Evolutionary conservation across 1,140 invertebrate genomes (phyloP).

Genomic region (Ditylenchus dipsaci): DNA sequence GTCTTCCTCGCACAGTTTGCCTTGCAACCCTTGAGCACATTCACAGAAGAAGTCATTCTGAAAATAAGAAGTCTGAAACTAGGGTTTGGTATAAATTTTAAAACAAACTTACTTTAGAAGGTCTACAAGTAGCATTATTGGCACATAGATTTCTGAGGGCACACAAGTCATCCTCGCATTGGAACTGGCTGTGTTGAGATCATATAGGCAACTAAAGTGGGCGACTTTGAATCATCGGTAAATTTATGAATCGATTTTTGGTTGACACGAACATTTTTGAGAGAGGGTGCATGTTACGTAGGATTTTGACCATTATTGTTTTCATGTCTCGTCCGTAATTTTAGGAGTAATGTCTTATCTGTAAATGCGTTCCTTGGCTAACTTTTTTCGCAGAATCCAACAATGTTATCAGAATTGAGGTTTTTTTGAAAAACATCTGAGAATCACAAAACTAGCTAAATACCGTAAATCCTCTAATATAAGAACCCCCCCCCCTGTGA

Average conservation of each 20-base stretch:
- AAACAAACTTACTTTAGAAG: conserved; percentile 9
- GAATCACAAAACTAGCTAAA: too few species aligned
- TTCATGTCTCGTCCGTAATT: too few species aligned
- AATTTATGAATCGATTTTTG: background rate
- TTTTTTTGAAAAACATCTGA: too few species aligned
- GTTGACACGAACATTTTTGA: background rate
- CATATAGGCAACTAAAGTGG: conserved; percentile 1
- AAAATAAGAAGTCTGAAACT: background rate
- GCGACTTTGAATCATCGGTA: too few species aligned
- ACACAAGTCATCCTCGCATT: conserved; percentile 12
- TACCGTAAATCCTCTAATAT: too few species aligned
- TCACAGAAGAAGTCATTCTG: conserved; percentile 14
- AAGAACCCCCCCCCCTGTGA: too few species aligned
- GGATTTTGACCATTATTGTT: too few species aligned
- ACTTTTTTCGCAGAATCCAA: too few species aligned
- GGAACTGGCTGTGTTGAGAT: conserved; percentile 2
- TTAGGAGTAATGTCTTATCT: too few species aligned
- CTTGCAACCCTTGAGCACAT: conserved; percentile 1
- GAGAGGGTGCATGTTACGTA: too few species aligned
- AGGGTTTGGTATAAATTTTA: background rate
- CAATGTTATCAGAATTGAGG: too few species aligned
- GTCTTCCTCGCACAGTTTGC: conserved; percentile 9
- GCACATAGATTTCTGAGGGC: conserved; percentile 11
- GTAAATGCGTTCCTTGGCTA: too few species aligned
- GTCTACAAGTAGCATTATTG: conserved; percentile 11